phyloP scores from a whole-genome alignment of 2,797 vertebrate genomes.

The Crax fasciolata region DNA sequence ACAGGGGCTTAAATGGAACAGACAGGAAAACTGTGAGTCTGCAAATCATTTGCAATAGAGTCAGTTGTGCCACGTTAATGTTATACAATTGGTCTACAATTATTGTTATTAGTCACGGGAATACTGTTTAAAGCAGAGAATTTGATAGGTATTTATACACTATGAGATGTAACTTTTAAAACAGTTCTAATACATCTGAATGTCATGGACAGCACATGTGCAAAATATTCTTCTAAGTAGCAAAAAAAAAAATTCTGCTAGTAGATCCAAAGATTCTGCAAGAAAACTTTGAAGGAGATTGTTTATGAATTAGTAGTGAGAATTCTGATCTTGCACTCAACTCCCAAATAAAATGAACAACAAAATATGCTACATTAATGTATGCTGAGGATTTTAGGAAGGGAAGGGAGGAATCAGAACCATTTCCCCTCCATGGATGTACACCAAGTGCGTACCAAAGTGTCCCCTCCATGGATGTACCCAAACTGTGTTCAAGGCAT shows the following conservation, averaged over 20 bases:
- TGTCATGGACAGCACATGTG: rapidly evolving
- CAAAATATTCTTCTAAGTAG: background rate
- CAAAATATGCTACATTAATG: rapidly evolving
- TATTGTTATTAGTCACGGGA: background rate
- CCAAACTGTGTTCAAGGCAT: rapidly evolving
- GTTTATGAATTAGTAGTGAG: background rate
- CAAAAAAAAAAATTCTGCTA: rapidly evolving
- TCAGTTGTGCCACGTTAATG: background rate
- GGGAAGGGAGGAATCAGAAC: background rate
- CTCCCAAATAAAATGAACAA: background rate
- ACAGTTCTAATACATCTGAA: rapidly evolving
- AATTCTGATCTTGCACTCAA: background rate
- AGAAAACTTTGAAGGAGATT: background rate
- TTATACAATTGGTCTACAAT: background rate
- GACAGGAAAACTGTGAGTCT: background rate
- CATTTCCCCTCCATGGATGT: background rate
- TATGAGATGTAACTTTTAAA: rapidly evolving
- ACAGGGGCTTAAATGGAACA: background rate
- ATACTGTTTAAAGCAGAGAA: background rate
- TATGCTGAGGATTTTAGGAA: background rate
- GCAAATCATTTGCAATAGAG: background rate
- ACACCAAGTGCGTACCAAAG: background rate
- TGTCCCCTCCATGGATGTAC: background rate
- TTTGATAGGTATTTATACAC: rapidly evolving
- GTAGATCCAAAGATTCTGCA: background rate